Evolutionary conservation across 2,113 vertebrate genomes (phyloP).

Genomic region (Fregetta grallaria): DNA sequence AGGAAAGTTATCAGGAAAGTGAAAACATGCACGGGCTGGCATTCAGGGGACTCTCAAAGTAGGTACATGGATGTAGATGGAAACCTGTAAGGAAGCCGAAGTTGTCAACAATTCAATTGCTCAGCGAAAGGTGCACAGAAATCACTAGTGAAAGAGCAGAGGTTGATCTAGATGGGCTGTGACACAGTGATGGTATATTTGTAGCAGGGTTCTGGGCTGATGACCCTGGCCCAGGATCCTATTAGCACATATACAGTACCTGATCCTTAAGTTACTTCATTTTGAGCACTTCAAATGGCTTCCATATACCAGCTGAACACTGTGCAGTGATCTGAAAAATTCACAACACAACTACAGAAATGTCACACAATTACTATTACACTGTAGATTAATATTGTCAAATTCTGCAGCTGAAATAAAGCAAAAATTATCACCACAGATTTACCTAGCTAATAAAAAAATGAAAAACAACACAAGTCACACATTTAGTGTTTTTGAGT

Average conservation of each 20-base stretch:
- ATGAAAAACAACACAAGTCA: not conserved
- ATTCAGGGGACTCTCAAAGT: not conserved
- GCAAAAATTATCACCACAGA: not conserved
- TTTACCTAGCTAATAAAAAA: not conserved
- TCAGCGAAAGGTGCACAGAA: not conserved
- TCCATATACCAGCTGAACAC: not conserved
- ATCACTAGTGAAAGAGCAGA: not conserved
- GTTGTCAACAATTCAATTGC: fast-evolving
- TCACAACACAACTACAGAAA: not conserved
- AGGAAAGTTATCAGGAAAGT: not conserved
- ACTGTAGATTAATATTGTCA: not conserved
- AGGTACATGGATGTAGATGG: not conserved
- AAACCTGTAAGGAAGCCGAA: not conserved
- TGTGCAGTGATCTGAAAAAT: not conserved
- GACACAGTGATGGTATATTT: not conserved
- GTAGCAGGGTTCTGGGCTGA: not conserved
- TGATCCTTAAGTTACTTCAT: not conserved
- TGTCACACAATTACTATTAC: not conserved
- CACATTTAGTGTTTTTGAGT: not conserved
- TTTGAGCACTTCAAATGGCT: not conserved
- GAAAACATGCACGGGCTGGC: not conserved
- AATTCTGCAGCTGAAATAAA: not conserved
- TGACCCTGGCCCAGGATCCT: not conserved
- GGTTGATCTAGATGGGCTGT: not conserved
- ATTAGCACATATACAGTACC: not conserved